Conservation (phyloP, 2,888 invertebrate species). For the Scaptomyza tumidula region DNA sequence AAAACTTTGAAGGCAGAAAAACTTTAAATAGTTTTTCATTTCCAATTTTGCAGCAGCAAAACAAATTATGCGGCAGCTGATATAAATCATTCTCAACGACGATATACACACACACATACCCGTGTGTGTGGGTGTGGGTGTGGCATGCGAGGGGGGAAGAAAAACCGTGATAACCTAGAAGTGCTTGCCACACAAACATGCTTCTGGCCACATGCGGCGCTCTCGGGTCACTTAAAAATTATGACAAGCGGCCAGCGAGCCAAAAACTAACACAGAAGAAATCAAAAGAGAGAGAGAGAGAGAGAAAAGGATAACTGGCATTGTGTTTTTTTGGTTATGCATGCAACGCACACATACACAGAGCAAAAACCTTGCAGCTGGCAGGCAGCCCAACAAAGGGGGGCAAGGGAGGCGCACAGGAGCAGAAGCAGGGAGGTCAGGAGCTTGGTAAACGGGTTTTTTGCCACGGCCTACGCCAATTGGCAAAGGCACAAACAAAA, state of each 20-base stretch:
- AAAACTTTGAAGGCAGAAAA: background rate
- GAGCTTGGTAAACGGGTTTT: conserved; percentile 36
- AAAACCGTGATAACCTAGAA: conserved; percentile 10
- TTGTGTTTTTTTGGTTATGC: conserved; percentile 44
- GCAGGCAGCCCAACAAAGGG: conserved; percentile 39
- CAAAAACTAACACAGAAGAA: conserved; percentile 43
- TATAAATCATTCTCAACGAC: conserved; percentile 63
- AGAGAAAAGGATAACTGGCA: conserved; percentile 10
- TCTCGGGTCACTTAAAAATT: conserved; percentile 76
- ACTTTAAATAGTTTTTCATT: conserved; percentile 10
- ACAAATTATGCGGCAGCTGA: conserved; percentile 64
- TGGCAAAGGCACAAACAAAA: conserved; percentile 64
- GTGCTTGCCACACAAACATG: conserved; percentile 26
- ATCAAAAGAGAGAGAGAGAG: background rate
- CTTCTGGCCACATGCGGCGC: conserved; percentile 41
- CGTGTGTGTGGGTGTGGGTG: conserved; percentile 17
- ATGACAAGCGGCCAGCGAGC: conserved; percentile 65
- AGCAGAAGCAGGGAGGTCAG: conserved; percentile 28
- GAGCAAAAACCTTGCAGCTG: conserved; percentile 48
- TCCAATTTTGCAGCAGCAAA: conserved; percentile 23
- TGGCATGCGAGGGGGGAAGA: background rate
- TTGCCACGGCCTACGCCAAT: conserved; percentile 68
- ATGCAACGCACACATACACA: conserved; percentile 35
- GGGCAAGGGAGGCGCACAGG: background rate
- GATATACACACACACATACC: background rate